Evolutionary conservation across 2,797 vertebrate species (phyloP).

Genomic region (Serranus cabrilla): DNA sequence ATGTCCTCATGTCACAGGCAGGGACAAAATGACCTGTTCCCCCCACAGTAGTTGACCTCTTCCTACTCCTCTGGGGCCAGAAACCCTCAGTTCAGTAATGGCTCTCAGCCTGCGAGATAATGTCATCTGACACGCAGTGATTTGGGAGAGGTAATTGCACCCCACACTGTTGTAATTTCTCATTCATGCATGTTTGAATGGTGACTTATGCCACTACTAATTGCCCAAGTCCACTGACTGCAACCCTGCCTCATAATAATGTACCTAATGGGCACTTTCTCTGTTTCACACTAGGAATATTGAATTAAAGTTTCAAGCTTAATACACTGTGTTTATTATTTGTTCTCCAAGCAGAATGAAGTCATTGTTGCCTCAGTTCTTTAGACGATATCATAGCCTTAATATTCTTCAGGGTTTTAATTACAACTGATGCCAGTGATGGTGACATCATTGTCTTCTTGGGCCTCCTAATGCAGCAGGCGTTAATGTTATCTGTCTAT

Average conservation of each 20-base stretch:
- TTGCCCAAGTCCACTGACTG: slow-evolving; percentile 57
- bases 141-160: slow-evolving; percentile 80
- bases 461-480: slow-evolving; percentile 38
- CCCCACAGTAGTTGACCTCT: slow-evolving; percentile 74
- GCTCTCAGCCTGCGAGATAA: slow-evolving; percentile 76
- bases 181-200: slow-evolving; percentile 83
- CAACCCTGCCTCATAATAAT: slow-evolving; percentile 62
- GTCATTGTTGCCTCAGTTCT: slow-evolving; percentile 49
- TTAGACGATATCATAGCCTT: slow-evolving; percentile 22
- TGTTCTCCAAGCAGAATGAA: slow-evolving; percentile 55
- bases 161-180: slow-evolving; percentile 81
- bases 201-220: slow-evolving; percentile 80
- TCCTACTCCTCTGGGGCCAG: slow-evolving; percentile 47
- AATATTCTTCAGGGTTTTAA: slow-evolving; percentile 44
- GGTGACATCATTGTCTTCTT: slow-evolving; percentile 74
- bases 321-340: slow-evolving; percentile 61
- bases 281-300: slow-evolving; percentile 47
- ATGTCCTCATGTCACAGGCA: slow-evolving; percentile 61
- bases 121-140: slow-evolving; percentile 80
- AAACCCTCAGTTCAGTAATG: slow-evolving; percentile 63
- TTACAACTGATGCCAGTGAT: slow-evolving; percentile 52
- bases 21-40: slow-evolving; percentile 50
- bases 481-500: slow-evolving; percentile 66
- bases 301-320: slow-evolving; percentile 57
- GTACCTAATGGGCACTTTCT: slow-evolving; percentile 69